Percentiles rank a stretch among this genome's conserved stretches.
phyloP scores from a whole-genome alignment of 2,888 invertebrate species.

The Scaeva pyrastri region DNA sequence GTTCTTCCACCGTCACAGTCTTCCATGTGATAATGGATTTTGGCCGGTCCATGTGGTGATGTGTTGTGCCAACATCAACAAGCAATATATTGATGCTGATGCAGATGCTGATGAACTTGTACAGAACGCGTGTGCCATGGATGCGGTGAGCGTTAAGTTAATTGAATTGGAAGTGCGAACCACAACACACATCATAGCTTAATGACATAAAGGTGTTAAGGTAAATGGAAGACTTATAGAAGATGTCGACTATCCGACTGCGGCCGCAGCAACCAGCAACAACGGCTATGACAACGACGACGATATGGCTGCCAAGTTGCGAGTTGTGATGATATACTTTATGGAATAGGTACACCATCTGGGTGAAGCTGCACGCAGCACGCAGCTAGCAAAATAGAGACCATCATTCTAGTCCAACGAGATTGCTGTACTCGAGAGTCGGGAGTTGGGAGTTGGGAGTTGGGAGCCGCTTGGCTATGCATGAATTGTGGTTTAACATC shows the following conservation, averaged over 20 bases:
- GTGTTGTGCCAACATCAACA: not conserved
- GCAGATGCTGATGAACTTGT: slow-evolving; percentile 55
- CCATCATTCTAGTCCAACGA: slow-evolving; percentile 9
- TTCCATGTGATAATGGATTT: slow-evolving; percentile 69
- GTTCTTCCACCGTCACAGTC: slow-evolving; percentile 1
- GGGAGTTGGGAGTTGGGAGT: slow-evolving; percentile 5
- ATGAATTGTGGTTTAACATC: slow-evolving; percentile 61
- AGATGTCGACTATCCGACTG: slow-evolving; percentile 3
- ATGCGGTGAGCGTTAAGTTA: slow-evolving; percentile 57
- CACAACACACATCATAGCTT: slow-evolving; percentile 64
- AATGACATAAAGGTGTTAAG: slow-evolving; percentile 74
- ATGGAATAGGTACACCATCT: slow-evolving; percentile 10
- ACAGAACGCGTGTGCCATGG: slow-evolving; percentile 54
- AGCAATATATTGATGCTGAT: too few relatives aligned
- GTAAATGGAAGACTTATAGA: slow-evolving; percentile 60
- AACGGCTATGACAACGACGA: too few relatives aligned
- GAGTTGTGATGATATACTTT: not conserved
- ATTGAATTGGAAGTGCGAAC: slow-evolving; percentile 71
- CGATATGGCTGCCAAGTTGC: slow-evolving; percentile 24
- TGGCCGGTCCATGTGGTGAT: slow-evolving; percentile 6
- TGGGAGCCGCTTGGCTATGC: slow-evolving; percentile 34
- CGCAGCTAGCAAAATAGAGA: not conserved
- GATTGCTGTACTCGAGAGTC: slow-evolving; percentile 7
- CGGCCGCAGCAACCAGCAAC: too few relatives aligned
- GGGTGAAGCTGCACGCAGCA: not conserved